A percentile compares a stretch with the other conserved stretches of the same genome.
These are phyloP conservation scores for Palythoa grandis DNA, from an alignment of 92 coral and sea anemone species.

Conservation along the genomic window DNA sequence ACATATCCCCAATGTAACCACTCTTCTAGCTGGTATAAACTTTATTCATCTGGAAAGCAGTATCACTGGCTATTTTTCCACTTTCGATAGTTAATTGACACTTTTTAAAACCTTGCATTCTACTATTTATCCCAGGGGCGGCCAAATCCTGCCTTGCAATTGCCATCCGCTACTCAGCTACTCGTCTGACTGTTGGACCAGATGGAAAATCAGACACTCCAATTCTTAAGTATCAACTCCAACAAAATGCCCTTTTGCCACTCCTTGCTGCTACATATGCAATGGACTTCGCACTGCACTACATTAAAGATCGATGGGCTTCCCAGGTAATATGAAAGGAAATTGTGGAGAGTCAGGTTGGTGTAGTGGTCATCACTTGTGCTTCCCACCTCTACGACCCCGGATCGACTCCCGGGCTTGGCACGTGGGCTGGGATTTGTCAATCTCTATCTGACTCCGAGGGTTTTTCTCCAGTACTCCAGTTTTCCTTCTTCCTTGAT, in stretches of 20 bases:
- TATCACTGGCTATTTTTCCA: neutral
- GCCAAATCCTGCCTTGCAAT: constrained; percentile 75
- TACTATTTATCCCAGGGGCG: constrained; percentile 54
- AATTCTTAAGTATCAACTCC: constrained; percentile 80
- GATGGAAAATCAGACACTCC: constrained; percentile 81
- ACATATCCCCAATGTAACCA: too few relatives aligned
- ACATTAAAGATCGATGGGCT: constrained; percentile 85
- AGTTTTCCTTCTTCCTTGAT: too few relatives aligned
- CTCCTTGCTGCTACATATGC: constrained; percentile 79
- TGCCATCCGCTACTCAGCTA: constrained; percentile 81
- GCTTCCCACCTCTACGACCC: too few relatives aligned
- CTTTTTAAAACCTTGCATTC: neutral
- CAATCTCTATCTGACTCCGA: too few relatives aligned
- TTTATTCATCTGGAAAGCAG: neutral
- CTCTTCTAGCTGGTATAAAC: neutral
- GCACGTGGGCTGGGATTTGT: too few relatives aligned
- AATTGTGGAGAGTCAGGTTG: too few relatives aligned
- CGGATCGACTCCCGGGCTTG: too few relatives aligned
- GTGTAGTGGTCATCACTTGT: too few relatives aligned
- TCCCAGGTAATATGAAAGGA: constrained; percentile 53
- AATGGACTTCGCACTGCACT: constrained; percentile 71
- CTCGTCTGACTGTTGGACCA: constrained; percentile 89
- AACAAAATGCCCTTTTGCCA: constrained; percentile 77
- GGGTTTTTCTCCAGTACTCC: too few relatives aligned
- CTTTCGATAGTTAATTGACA: neutral